Base-by-base conservation (phyloP, 2,888 invertebrate species). In the Drosophila mimetica region DNA sequence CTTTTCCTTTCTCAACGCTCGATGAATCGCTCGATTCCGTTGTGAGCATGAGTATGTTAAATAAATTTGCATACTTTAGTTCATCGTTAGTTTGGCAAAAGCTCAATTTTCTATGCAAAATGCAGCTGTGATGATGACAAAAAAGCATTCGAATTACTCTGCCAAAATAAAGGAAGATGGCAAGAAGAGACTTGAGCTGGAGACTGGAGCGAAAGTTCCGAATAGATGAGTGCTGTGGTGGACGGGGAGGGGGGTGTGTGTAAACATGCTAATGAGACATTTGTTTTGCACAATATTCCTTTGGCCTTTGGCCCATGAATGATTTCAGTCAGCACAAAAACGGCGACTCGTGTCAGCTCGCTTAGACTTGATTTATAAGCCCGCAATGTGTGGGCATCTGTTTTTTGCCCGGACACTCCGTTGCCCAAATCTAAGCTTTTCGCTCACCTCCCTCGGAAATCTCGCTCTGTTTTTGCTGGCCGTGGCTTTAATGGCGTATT, bases 51-150 rank as follows among this genome's bases (percentile, higher is more conserved):
- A 76, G 80, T 73, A 78, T 84, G 87, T 82, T 87, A 85, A 88
- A 88, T 80, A 85, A 79, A 86, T 88, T 82, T 87, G 78, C 85
- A 78, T 77, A 77, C 84, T 79, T 78, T 75, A 82, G 80, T 82
- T 85, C 77, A 75, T 80, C 77, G 85, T 86, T 89, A 89, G 89
- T 89, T 86, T 85, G 83, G 87, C 86, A 89, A 89, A 88, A 87
- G 86, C 79, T 87, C 83, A 87, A 87, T 89, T 87, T 76, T 81
- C 71, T 79, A 79, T 85, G 77, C 81, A 80, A 79, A 86, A 74
- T 78, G 70, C 73, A 80, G 71, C 73, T 63, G 61, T 72, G 86
- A 76, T 80, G 87, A 71, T 75, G 84, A 84, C 76, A 86, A 71
- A 81, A 75, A 77, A 73, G 60, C 69, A 74, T 77, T 75, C 79